Evolutionary conservation across 2,113 vertebrate species (phyloP).

Genomic region (Bettongia penicillata): DNA sequence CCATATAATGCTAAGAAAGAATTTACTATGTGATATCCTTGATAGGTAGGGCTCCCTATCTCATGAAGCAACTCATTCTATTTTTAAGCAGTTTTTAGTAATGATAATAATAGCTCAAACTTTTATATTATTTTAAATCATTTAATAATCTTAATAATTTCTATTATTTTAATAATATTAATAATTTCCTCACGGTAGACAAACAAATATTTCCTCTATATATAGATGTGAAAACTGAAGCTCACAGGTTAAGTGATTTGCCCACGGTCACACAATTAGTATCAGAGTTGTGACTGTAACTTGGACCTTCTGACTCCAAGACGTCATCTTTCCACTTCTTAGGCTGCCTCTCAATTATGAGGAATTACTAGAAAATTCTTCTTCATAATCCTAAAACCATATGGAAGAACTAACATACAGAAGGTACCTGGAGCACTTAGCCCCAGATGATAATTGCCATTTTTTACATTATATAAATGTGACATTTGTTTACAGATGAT

Average conservation of each 20-base stretch:
- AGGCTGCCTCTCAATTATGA: neutral
- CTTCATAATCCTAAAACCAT: constrained; percentile 2
- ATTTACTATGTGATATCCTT: neutral
- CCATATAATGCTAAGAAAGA: neutral
- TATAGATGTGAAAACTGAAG: neutral
- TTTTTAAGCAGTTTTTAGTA: neutral
- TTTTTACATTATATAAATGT: constrained; percentile 5
- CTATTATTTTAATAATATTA: too few relatives aligned
- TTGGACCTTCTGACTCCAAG: neutral
- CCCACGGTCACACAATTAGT: neutral
- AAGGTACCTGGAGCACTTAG: neutral
- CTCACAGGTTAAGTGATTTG: neutral
- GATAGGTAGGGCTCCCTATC: neutral
- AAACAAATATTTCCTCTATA: neutral
- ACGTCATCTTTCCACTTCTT: neutral
- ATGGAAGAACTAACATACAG: constrained; percentile 5
- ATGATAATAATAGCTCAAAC: neutral
- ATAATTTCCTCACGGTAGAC: neutral
- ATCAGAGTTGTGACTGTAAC: neutral
- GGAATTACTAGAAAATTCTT: neutral
- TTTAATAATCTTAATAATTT: too few relatives aligned
- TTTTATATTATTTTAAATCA: neutral
- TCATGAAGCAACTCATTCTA: neutral
- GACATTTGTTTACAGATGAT: neutral
- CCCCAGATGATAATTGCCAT: neutral